Percentiles rank a stretch among this genome's conserved stretches.
Conservation (phyloP, 2,888 invertebrate genomes). For the Nudaria mundana region DNA sequence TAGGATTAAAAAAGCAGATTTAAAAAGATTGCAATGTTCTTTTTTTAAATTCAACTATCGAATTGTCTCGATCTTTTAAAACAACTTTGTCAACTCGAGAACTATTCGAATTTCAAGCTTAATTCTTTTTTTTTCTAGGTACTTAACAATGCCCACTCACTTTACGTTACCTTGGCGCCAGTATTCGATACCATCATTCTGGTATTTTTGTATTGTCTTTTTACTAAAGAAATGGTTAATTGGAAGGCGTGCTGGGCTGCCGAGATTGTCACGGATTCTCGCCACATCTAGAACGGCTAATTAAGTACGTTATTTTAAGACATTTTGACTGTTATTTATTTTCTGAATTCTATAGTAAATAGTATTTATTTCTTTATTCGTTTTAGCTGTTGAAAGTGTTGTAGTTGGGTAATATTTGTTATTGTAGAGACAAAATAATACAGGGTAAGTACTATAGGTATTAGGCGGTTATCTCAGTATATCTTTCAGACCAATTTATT, state of each 20-base stretch:
- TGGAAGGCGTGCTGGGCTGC: slow-evolving; percentile 20
- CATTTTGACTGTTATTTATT: slow-evolving; percentile 16
- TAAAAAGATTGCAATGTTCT: too few relatives aligned
- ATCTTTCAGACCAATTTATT: too few relatives aligned
- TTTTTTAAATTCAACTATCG: not conserved
- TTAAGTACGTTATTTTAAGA: slow-evolving; percentile 23
- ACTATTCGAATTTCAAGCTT: slow-evolving; percentile 3
- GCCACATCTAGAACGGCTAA: slow-evolving; percentile 26
- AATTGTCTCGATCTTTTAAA: not conserved
- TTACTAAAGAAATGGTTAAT: slow-evolving; percentile 21
- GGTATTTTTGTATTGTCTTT: slow-evolving; percentile 21
- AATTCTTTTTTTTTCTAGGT: slow-evolving; percentile 1
- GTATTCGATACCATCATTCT: slow-evolving; percentile 25
- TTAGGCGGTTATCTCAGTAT: too few relatives aligned
- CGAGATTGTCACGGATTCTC: slow-evolving; percentile 35
- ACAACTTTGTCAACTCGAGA: not conserved
- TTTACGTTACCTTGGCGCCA: slow-evolving; percentile 18
- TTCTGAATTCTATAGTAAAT: slow-evolving; percentile 1
- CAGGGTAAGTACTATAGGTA: too few relatives aligned
- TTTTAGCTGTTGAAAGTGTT: not conserved
- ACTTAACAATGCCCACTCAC: slow-evolving; percentile 1
- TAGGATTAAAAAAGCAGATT: too few relatives aligned
- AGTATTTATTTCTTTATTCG: not conserved
- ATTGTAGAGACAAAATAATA: too few relatives aligned
- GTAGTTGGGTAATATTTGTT: not conserved